These are phyloP conservation scores for Brachypodius melanocephalos DNA, from an alignment of 2,113 vertebrate species.

Conservation along the genomic window DNA sequence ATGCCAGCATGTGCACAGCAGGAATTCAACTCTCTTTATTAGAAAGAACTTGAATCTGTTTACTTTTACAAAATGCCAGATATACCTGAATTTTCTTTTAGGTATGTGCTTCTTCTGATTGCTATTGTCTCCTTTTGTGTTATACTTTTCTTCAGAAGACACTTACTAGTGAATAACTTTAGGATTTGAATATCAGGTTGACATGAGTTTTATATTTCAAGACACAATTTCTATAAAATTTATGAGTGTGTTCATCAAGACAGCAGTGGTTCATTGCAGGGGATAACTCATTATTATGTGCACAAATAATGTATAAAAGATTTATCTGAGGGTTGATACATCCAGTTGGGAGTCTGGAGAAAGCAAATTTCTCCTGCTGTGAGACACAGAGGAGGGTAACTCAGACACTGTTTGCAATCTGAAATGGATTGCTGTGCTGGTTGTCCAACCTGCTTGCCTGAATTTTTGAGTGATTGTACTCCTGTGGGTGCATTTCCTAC, in stretches of 20 bases:
- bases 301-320: background rate
- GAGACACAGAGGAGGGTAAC: background rate
- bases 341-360: background rate
- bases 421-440: background rate
- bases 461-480: background rate
- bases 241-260: conserved; percentile 23
- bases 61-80: background rate
- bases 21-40: background rate
- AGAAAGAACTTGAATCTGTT: background rate
- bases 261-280: background rate
- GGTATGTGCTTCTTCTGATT: background rate
- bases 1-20: background rate
- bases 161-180: background rate
- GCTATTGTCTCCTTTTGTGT: background rate
- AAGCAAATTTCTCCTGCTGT: conserved; percentile 34
- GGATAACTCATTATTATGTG: background rate
- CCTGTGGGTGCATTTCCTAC: background rate
- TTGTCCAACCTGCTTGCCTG: background rate
- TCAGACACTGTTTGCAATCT: background rate
- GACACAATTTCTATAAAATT: conserved; percentile 7
- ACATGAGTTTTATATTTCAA: background rate
- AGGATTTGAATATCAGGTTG: conserved; percentile 11
- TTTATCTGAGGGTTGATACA: conserved; percentile 5
- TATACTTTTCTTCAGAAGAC: background rate
- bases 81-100: background rate